Evolutionary conservation across 2,113 vertebrate genomes (phyloP), one percentile per base, ranked within the genome.

Genomic region (Neotragus pygmaeus): DNA sequence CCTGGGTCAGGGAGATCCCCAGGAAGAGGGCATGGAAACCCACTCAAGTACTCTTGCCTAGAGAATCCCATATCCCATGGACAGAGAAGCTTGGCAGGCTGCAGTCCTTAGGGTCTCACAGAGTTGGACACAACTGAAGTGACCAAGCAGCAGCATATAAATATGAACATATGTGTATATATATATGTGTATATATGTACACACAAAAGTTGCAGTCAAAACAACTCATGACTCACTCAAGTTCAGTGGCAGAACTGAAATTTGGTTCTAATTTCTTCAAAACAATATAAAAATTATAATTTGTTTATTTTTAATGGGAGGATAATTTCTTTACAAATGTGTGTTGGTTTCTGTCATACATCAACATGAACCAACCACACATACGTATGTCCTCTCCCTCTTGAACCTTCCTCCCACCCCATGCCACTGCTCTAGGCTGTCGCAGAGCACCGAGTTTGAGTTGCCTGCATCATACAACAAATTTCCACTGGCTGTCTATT

Each of bases 181-280:
- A 2, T 25, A 23, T 27, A 10, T 57, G 4, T 23, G 27, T 3
- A 28, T 0, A 0, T 3, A 6, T 2, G 3, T 0, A 51, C 21
- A 64, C 30, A 30, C 3, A 53, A 6, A 80, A 55, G 57, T 11
- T 51, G 27, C 43, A 33, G n/a, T 81, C 5, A 25, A 83, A 88
- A 27, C 3, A 94, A 55, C 4, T 49, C n/a, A 21, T 23, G 53
- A 78, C 0, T 62, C 15, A 45, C 17, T 97, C 36, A 95, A 49
- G 4, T 15, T 64, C 49, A 81, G 14, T 17, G 89, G 23, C 4
- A 88, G 3, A 88, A 55, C 10, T 88, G 62, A 45, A 75, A 88
- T n/a, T 77, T 33, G 14, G 30, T 92, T 60, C 23, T 90, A 66
- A 77, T 3, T 36, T 13, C 5, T 92, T 86, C 17, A 70, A 88